Evolutionary conservation across 2,888 invertebrate genomes (phyloP).

Genomic region (Meloe dianella): DNA sequence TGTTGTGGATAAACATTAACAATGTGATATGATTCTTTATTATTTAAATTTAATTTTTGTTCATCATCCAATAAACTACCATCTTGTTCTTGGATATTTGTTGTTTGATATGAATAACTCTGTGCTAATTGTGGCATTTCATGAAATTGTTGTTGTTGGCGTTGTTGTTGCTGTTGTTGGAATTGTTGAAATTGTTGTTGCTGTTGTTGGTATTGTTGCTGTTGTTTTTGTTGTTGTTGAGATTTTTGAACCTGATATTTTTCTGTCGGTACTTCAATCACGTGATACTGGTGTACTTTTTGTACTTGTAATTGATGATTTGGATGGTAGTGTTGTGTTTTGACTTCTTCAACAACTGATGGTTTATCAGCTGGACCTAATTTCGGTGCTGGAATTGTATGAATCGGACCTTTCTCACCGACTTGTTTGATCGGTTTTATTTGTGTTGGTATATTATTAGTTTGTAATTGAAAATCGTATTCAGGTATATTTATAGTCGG

Average conservation of each 20-base stretch:
- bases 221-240: constrained; percentile 26
- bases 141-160: constrained; percentile 21
- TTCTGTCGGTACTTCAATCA: constrained; percentile 61
- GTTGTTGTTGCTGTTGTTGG: constrained; percentile 12
- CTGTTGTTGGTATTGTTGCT: neutral
- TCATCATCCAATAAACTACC: no score
- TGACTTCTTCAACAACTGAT: constrained; percentile 58
- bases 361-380: constrained; percentile 73
- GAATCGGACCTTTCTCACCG: constrained; percentile 74
- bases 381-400: constrained; percentile 86
- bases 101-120: no score
- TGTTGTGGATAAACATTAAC: constrained; percentile 31
- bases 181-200: no score
- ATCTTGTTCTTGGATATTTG: no score
- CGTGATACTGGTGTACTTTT: constrained; percentile 61
- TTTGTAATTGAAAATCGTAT: constrained; percentile 55
- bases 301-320: constrained; percentile 28
- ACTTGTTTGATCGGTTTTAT: constrained; percentile 55
- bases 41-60: constrained; percentile 30
- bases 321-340: constrained; percentile 30
- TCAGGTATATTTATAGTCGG: constrained; percentile 47
- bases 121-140: no score
- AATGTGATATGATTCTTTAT: constrained; percentile 36
- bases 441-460: constrained; percentile 53
- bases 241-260: constrained; percentile 41